Conservation (phyloP, 2,113 vertebrate species). For the Mungos mungo region DNA sequence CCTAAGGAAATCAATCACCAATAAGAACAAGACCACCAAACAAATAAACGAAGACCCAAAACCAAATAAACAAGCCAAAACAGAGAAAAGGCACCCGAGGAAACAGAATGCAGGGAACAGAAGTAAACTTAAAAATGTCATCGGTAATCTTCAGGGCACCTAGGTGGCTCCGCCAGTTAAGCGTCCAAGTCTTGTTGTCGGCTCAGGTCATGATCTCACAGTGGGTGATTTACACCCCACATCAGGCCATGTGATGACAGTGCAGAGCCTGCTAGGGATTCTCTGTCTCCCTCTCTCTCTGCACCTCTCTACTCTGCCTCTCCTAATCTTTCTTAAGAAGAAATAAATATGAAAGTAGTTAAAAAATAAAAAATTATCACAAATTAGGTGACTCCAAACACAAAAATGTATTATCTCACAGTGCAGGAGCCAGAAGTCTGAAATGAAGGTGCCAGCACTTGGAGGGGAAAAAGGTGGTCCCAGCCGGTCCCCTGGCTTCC, state of each 20-base stretch:
- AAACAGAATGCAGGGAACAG: not conserved
- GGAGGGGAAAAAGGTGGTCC: not conserved
- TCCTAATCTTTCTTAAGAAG: no score
- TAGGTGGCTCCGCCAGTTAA: no score
- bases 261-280: no score
- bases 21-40: not conserved
- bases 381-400: not conserved
- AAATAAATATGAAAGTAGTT: no score
- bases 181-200: no score
- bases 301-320: no score
- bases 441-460: not conserved
- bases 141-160: not conserved
- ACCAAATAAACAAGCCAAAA: not conserved
- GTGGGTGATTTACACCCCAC: no score
- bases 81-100: not conserved
- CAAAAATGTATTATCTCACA: not conserved
- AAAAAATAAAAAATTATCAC: not conserved
- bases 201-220: no score
- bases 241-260: no score
- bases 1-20: not conserved
- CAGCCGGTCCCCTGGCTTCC: not conserved
- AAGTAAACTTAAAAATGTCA: not conserved
- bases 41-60: not conserved
- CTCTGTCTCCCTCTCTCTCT: no score
- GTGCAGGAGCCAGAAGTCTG: not conserved